Evolutionary conservation across 2,797 vertebrate species (phyloP).

Genomic region (Leptatherina wallacei): DNA sequence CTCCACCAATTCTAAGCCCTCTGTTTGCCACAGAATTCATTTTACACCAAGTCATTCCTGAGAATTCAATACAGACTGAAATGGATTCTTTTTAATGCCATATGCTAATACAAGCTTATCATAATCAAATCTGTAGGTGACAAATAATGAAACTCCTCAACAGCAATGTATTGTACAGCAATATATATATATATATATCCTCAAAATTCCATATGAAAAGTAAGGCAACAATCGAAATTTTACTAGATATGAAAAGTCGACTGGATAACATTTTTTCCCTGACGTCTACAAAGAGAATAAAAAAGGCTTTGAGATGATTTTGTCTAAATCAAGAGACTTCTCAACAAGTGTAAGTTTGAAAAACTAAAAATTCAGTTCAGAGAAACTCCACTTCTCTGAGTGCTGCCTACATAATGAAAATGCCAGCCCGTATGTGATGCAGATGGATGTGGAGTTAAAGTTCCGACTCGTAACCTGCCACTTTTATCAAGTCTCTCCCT

Average conservation of each 20-base stretch:
- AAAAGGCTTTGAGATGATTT: constrained; percentile 56
- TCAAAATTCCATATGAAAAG: constrained; percentile 52
- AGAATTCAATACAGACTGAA: constrained; percentile 81
- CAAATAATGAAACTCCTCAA: constrained; percentile 73
- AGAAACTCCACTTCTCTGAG: constrained; percentile 48
- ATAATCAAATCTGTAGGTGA: constrained; percentile 79
- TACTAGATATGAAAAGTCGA: constrained; percentile 67
- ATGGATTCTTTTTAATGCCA: constrained; percentile 80
- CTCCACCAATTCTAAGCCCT: constrained; percentile 81
- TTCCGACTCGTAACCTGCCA: constrained; percentile 69
- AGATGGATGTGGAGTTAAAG: constrained; percentile 56
- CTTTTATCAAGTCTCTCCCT: constrained; percentile 63
- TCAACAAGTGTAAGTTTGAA: constrained; percentile 50
- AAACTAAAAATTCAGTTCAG: constrained; percentile 54
- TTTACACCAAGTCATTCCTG: constrained; percentile 75
- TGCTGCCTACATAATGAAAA: constrained; percentile 50
- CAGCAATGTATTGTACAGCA: constrained; percentile 61
- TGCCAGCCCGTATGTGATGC: constrained; percentile 48
- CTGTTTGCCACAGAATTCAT: constrained; percentile 79
- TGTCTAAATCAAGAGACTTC: constrained; percentile 54
- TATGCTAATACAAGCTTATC: constrained; percentile 82
- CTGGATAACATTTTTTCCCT: constrained; percentile 69
- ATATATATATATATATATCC: constrained; percentile 54
- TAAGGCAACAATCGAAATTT: constrained; percentile 56
- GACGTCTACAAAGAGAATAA: constrained; percentile 49